These are phyloP conservation scores for Chorisops tibialis DNA, from an alignment of 2,888 invertebrate genomes.

Conservation along the genomic window DNA sequence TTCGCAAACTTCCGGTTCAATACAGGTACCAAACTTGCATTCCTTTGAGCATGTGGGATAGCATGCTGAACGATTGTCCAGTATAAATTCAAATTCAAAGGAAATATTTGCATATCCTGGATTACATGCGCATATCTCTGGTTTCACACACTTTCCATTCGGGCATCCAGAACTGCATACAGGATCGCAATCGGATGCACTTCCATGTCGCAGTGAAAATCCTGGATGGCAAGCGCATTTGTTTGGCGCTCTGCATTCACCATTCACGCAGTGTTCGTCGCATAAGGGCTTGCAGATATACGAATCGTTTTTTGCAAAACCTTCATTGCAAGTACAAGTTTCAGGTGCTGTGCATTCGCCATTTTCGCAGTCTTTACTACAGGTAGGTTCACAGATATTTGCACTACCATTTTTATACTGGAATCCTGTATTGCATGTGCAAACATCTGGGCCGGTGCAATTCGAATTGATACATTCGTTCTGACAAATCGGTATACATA, in stretches of 20 bases:
- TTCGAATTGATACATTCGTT: background rate
- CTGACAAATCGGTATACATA: constrained; percentile 43
- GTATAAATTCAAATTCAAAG: no score
- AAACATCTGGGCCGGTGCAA: constrained; percentile 30
- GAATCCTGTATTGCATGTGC: constrained; percentile 29
- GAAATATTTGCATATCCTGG: constrained; percentile 34
- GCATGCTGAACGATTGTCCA: no score
- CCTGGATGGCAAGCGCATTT: background rate
- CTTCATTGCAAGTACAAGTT: constrained; percentile 58
- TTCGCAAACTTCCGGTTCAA: no score
- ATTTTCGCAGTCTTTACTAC: constrained; percentile 36
- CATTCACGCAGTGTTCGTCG: constrained; percentile 44
- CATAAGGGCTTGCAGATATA: constrained; percentile 35
- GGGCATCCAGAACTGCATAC: constrained; percentile 24
- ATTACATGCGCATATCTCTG: constrained; percentile 38
- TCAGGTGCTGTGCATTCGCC: constrained; percentile 58
- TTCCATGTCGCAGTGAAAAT: constrained; percentile 38
- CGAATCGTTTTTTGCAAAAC: constrained; percentile 38
- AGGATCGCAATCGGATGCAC: constrained; percentile 16
- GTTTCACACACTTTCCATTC: constrained; percentile 45
- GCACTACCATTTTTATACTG: background rate
- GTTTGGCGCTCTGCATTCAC: no score
- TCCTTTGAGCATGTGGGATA: no score
- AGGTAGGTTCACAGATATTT: background rate
- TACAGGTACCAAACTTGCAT: no score